Conservation (phyloP, 2,888 invertebrate genomes). For the Gerris lacustris region DNA sequence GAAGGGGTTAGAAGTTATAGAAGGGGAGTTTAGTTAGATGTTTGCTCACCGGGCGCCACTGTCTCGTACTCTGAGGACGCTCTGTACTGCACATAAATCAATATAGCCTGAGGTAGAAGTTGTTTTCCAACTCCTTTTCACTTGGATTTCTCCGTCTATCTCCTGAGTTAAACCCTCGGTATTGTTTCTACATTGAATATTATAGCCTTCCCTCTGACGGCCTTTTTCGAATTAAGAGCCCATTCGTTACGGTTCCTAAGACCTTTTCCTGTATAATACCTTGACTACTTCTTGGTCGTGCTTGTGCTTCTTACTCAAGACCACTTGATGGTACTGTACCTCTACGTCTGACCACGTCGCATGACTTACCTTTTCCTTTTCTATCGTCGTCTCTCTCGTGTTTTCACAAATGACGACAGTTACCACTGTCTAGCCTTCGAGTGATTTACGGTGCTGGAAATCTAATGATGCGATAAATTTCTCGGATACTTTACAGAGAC, state of each 20-base stretch:
- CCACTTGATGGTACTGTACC: too few relatives aligned
- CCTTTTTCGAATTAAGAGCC: conserved; percentile 12
- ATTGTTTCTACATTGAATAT: conserved; percentile 25
- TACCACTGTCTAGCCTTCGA: too few relatives aligned
- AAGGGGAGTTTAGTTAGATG: too few relatives aligned
- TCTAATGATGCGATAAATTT: too few relatives aligned
- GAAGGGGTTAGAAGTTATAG: background rate
- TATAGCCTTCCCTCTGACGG: conserved; percentile 3
- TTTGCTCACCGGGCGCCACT: too few relatives aligned
- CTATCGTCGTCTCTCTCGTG: too few relatives aligned
- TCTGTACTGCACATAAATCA: conserved; percentile 8
- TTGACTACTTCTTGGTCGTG: background rate
- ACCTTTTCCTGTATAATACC: background rate
- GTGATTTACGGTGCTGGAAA: too few relatives aligned
- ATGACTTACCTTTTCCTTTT: too few relatives aligned
- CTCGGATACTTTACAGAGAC: too few relatives aligned
- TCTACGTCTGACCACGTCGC: too few relatives aligned
- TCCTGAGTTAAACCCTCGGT: conserved; percentile 15
- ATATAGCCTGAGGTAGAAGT: background rate
- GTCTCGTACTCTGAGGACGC: background rate
- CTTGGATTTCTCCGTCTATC: background rate
- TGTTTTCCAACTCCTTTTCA: background rate
- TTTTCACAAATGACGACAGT: too few relatives aligned
- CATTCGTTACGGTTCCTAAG: conserved; percentile 13
- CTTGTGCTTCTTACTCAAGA: too few relatives aligned